Conservation (phyloP, 2,888 invertebrate species). For the Hydriomena furcata region DNA sequence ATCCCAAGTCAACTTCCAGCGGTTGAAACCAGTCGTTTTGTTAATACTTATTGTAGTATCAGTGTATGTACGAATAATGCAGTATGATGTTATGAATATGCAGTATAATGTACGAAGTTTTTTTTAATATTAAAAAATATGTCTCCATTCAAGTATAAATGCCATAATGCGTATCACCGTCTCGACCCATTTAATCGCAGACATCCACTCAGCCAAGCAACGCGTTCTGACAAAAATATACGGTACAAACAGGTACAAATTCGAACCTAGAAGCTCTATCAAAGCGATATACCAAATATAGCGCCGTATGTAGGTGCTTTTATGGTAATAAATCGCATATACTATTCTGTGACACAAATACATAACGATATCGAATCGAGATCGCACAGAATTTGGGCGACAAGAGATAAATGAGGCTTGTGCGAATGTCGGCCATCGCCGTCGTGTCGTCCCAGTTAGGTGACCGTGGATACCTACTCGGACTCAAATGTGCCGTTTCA, state of each 20-base stretch:
- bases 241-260: neutral
- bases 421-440: slow-evolving; percentile 24
- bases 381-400: slow-evolving; percentile 25
- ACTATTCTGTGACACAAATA: slow-evolving; percentile 23
- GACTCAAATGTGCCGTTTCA: slow-evolving; percentile 9
- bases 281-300: neutral
- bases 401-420: slow-evolving; percentile 28
- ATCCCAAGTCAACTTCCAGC: too few species aligned
- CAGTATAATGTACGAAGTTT: too few species aligned
- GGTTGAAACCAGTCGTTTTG: too few species aligned
- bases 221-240: neutral
- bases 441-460: slow-evolving; percentile 17
- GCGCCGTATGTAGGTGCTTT: neutral
- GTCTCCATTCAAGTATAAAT: too few species aligned
- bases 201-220: too few species aligned
- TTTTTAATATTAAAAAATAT: too few species aligned
- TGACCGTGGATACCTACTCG: slow-evolving; percentile 6
- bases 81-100: too few species aligned
- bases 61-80: too few species aligned
- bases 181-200: too few species aligned
- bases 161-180: too few species aligned
- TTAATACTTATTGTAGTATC: too few species aligned
- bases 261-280: neutral
- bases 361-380: slow-evolving; percentile 27
- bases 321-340: slow-evolving; percentile 23